Evolutionary conservation across 2,113 vertebrate genomes (phyloP).

Genomic region (Struthidea cinerea): DNA sequence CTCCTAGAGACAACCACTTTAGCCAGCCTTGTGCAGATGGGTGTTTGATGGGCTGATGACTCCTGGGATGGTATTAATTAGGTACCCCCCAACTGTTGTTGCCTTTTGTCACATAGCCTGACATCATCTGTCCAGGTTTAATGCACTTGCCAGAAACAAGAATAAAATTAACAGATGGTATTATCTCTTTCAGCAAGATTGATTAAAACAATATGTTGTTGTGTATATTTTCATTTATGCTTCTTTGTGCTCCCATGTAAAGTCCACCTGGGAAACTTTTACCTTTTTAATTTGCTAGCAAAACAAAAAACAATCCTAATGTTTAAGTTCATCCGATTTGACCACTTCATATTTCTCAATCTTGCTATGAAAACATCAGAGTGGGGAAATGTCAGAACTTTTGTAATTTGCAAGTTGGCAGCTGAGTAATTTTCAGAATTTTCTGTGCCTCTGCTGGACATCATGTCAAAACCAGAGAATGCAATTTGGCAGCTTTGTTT

Average conservation of each 20-base stretch:
- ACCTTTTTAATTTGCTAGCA: neutral
- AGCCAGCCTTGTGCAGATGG: neutral
- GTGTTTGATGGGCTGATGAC: neutral
- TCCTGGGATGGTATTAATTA: neutral
- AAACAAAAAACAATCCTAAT: neutral
- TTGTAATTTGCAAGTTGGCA: neutral
- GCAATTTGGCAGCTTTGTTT: neutral
- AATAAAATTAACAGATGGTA: neutral
- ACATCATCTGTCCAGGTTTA: neutral
- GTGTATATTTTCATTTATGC: neutral
- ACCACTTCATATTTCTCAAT: neutral
- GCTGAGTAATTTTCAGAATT: neutral
- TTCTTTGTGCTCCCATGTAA: neutral
- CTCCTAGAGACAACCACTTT: neutral
- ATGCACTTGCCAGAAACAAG: neutral
- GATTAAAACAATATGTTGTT: neutral
- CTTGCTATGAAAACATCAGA: neutral
- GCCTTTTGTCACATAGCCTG: neutral
- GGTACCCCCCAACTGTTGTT: accelerated
- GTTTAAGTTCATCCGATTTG: neutral
- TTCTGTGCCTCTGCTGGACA: neutral
- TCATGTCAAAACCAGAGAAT: neutral
- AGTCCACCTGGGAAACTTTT: neutral
- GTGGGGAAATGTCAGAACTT: neutral
- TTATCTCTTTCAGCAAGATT: neutral